Percentiles rank a stretch among this genome's conserved stretches.
These are phyloP conservation scores for Akabosia matsudoensis DNA, from an alignment of 1,140 invertebrate species.

Conservation along the genomic window DNA sequence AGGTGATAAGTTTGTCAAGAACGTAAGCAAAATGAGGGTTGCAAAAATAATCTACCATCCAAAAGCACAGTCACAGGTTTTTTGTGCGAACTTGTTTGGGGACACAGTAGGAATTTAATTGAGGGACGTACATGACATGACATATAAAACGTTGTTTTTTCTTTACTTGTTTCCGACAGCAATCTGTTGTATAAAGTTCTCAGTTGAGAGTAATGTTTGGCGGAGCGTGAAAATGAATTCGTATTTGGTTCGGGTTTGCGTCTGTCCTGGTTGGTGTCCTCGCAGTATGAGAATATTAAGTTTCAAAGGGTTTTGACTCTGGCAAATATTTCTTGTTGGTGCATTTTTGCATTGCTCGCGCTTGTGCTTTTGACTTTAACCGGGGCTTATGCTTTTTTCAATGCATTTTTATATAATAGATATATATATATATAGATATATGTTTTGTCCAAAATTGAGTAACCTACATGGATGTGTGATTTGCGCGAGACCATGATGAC, in stretches of 20 bases:
- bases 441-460: no score
- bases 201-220: neutral
- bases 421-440: no score
- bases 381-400: no score
- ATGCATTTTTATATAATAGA: no score
- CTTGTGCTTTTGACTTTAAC: neutral
- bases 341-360: neutral
- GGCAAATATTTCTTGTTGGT: neutral
- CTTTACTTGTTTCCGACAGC: no score
- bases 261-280: no score
- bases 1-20: conserved; percentile 11
- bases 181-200: neutral
- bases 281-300: neutral
- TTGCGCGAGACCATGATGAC: no score
- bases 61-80: neutral
- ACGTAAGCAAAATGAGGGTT: neutral
- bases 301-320: conserved; percentile 7
- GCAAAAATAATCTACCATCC: neutral
- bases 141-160: no score
- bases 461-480: no score
- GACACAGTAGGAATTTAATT: neutral
- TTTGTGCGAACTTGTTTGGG: neutral
- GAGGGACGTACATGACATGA: neutral
- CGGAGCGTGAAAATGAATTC: neutral
- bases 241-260: neutral